Conservation (phyloP, 2,113 vertebrate species). For the Argyrosomus japonicus region DNA sequence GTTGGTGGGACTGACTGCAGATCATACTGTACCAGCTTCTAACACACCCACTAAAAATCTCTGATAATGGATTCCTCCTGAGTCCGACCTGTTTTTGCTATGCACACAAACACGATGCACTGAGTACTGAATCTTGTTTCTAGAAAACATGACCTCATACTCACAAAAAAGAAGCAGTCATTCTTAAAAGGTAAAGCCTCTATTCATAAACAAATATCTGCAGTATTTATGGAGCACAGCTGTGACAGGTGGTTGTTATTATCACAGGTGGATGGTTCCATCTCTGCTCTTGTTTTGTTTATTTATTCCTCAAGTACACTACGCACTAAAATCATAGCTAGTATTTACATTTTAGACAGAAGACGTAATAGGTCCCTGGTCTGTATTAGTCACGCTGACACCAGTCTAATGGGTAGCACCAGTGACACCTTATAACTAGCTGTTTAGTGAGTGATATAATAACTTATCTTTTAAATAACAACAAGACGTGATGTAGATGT, state of each 20-base stretch:
- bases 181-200: neutral
- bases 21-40: neutral
- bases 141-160: neutral
- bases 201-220: slow-evolving; percentile 10
- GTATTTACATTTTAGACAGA: slow-evolving; percentile 34
- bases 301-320: slow-evolving; percentile 26
- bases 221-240: slow-evolving; percentile 21
- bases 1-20: neutral
- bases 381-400: slow-evolving; percentile 16
- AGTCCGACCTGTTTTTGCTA: neutral
- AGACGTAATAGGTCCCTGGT: slow-evolving; percentile 16
- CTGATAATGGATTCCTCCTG: slow-evolving; percentile 8
- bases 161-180: neutral
- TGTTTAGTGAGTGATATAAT: slow-evolving; percentile 1
- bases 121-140: neutral
- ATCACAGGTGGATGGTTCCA: slow-evolving; percentile 17
- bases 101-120: neutral
- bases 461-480: slow-evolving; percentile 15
- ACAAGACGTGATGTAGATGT: neutral
- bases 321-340: neutral
- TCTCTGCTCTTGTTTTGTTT: slow-evolving; percentile 11
- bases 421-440: neutral
- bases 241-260: slow-evolving; percentile 33
- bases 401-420: neutral
- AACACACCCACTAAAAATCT: slow-evolving; percentile 1